phyloP scores from a whole-genome alignment of 2,113 vertebrate genomes.

The Bubo scandiacus region DNA sequence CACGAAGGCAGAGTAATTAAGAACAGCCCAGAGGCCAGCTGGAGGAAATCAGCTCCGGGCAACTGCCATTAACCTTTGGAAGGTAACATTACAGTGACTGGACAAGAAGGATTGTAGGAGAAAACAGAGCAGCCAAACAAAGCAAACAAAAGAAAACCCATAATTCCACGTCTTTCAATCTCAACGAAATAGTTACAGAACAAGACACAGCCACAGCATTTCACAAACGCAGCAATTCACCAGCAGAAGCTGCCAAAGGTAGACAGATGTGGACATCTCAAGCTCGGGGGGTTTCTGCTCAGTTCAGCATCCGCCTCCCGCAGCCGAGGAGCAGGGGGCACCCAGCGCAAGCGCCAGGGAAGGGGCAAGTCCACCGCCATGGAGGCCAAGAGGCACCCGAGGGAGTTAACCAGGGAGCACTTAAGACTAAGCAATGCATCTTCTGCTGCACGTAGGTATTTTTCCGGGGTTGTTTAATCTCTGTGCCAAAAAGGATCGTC shows the following conservation, averaged over 20 bases:
- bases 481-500: background rate
- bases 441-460: fast-evolving
- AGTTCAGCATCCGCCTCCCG: background rate
- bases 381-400: background rate
- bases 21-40: constrained; percentile 46
- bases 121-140: constrained; percentile 36
- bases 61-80: constrained; percentile 71
- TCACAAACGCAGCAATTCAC: background rate
- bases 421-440: background rate
- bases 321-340: background rate
- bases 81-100: constrained; percentile 35
- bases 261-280: background rate
- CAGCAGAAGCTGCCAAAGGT: background rate
- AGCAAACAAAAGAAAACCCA: constrained; percentile 3
- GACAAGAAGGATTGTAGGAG: background rate
- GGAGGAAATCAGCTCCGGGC: constrained; percentile 1
- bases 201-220: background rate
- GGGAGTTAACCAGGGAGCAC: background rate
- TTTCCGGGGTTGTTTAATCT: background rate
- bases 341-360: background rate
- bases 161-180: background rate
- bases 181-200: constrained; percentile 8
- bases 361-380: background rate
- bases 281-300: background rate
- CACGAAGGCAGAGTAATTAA: constrained; percentile 67